These are phyloP conservation scores for Aulostomus chinensis DNA, from an alignment of 2,797 vertebrate genomes.

Conservation along the genomic window DNA sequence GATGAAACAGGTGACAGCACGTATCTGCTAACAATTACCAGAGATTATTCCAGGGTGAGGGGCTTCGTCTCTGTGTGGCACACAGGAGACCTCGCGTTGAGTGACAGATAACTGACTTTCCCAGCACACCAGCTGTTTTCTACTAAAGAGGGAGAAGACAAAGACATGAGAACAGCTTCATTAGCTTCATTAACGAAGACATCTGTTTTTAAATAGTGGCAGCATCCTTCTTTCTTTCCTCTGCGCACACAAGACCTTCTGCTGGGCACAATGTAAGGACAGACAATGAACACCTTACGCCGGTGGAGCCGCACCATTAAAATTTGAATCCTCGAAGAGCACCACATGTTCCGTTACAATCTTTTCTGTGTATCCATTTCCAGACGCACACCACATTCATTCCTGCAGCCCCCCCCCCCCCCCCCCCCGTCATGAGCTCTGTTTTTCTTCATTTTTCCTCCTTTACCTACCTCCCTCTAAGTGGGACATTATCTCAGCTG, in stretches of 20 bases:
- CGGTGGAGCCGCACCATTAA: neutral
- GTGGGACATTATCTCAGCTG: constrained; percentile 52
- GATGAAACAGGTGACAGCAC: constrained; percentile 33
- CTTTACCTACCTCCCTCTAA: constrained; percentile 39
- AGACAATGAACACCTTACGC: constrained; percentile 51
- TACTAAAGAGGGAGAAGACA: constrained; percentile 34
- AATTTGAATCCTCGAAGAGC: constrained; percentile 8
- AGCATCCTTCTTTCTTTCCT: constrained; percentile 6
- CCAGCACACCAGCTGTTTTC: constrained; percentile 51
- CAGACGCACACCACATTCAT: constrained; percentile 24
- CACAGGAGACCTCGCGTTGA: constrained; percentile 8
- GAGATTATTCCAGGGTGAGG: constrained; percentile 23
- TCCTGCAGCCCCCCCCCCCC: too few relatives aligned
- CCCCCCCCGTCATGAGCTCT: too few relatives aligned
- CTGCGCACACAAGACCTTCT: constrained; percentile 46
- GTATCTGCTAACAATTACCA: constrained; percentile 54
- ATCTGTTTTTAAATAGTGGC: constrained; percentile 53
- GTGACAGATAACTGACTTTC: constrained; percentile 53
- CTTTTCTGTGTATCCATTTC: constrained; percentile 19
- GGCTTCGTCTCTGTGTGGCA: constrained; percentile 12
- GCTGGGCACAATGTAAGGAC: constrained; percentile 31
- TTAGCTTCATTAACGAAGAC: constrained; percentile 56
- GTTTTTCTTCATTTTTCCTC: constrained; percentile 5
- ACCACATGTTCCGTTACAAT: neutral
- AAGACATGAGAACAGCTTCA: constrained; percentile 51